Evolutionary conservation across 2,797 vertebrate genomes (phyloP), one percentile per base, ranked within the genome.

Genomic region (Notolabrus celidotus): DNA sequence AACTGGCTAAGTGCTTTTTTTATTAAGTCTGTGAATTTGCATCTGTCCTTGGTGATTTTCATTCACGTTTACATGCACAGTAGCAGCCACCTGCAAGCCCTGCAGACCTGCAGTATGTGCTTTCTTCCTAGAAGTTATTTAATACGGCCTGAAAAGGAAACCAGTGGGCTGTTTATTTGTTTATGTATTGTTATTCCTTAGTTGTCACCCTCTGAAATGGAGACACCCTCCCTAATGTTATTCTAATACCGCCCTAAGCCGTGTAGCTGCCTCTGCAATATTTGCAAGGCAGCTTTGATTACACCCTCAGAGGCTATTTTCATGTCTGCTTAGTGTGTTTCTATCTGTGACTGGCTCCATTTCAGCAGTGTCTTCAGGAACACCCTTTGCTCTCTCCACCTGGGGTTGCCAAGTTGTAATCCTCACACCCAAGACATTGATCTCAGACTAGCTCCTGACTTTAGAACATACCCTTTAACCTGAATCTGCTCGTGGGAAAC

Each of bases 401-500:
- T 6, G 11, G 9, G 2, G 36, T 23, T 61, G 64, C 68, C 73
- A 79, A 71, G 70, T 67, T 75, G 71, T 71, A 76, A 63, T 68
- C 42, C 31, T 68, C 67, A 56, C 49, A 29, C 49, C 57, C 23
- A 20, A 50, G 56, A 66, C 70, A 23, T 46, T 1, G 46, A 79
- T 80, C 76, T 62, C 20, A 54, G 68, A 63, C 22, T 56, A 67
- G 54, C 43, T 66, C 53, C 45, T 70, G 25, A n/a, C 39, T 70
- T 51, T 65, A 77, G 17, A 17, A 42, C 41, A 9, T 7, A 23
- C 12, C 59, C 70, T 77, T 69, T 29, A 31, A 62, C 11, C 9
- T 10, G 36, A 11, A 9, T 75, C 50, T 60, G 67, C 45, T 61
- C 54, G 46, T 85, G 84, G 81, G 84, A 88, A 87, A 83, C 64